These are phyloP conservation scores for Kudoa iwatai DNA, from an alignment of 30 jellyfish, hydroid and myxozoan genomes.

Conservation along the genomic window DNA sequence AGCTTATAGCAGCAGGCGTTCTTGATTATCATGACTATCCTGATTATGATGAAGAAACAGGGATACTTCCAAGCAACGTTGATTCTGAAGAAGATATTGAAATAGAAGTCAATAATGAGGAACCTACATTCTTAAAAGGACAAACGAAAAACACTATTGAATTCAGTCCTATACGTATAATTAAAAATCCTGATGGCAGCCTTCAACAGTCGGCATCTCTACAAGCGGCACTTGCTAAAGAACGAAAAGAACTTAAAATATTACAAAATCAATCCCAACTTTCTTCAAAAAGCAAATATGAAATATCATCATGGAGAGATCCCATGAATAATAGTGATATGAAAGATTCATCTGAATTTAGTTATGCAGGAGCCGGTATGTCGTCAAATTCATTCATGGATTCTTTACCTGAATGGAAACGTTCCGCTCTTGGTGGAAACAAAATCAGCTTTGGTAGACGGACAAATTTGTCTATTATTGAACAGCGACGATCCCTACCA, in stretches of 20 bases:
- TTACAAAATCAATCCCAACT: slow-evolving; percentile 58
- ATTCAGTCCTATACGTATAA: slow-evolving; percentile 62
- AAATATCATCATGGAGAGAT: too few relatives aligned
- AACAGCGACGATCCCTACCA: slow-evolving; percentile 44
- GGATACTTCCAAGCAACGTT: slow-evolving; percentile 51
- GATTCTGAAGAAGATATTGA: slow-evolving; percentile 93
- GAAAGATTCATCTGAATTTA: too few relatives aligned
- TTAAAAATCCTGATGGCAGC: slow-evolving; percentile 86
- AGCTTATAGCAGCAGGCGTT: slow-evolving; percentile 92
- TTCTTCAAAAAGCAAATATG: too few relatives aligned
- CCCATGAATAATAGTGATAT: too few relatives aligned
- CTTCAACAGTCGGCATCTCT: slow-evolving; percentile 69
- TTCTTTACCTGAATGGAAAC: slow-evolving; percentile 97
- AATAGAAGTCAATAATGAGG: slow-evolving; percentile 60
- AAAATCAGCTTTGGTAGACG: slow-evolving; percentile 53
- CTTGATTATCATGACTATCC: slow-evolving; percentile 69
- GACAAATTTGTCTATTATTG: slow-evolving; percentile 33
- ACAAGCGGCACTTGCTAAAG: slow-evolving; percentile 65
- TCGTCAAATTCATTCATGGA: too few relatives aligned
- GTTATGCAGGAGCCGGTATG: too few relatives aligned
- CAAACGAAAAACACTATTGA: slow-evolving; percentile 42
- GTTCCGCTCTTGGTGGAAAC: slow-evolving; percentile 76
- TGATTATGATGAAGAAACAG: slow-evolving; percentile 93
- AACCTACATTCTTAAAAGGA: slow-evolving; percentile 79
- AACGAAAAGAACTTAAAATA: slow-evolving; percentile 54